Conservation (phyloP, 2,113 vertebrate genomes). For the Cryptotis parvus region DNA sequence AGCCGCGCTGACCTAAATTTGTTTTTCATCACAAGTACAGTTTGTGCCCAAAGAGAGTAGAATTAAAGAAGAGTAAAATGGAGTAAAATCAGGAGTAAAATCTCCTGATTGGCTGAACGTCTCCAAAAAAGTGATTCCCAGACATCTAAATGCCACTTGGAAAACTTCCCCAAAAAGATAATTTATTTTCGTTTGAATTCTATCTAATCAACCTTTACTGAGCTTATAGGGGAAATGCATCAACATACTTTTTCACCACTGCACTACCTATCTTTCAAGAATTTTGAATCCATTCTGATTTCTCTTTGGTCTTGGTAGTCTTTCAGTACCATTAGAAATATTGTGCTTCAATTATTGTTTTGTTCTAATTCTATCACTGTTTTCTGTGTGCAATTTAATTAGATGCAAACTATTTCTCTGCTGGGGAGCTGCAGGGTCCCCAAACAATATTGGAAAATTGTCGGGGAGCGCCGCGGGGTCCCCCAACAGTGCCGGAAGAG, state of each 20-base stretch:
- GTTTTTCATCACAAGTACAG: too few relatives aligned
- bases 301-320: background rate
- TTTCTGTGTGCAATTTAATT: constrained; percentile 15
- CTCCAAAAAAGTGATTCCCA: too few relatives aligned
- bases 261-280: background rate
- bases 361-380: background rate
- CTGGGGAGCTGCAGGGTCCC: too few relatives aligned
- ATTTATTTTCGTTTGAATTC: background rate
- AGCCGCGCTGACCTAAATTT: constrained; percentile 19
- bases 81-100: too few relatives aligned
- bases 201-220: background rate
- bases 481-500: too few relatives aligned
- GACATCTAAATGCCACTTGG: too few relatives aligned
- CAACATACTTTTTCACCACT: background rate
- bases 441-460: too few relatives aligned
- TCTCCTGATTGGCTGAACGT: too few relatives aligned
- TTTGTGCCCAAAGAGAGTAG: too few relatives aligned
- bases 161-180: too few relatives aligned
- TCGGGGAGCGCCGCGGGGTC: too few relatives aligned
- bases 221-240: background rate
- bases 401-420: background rate
- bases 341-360: background rate
- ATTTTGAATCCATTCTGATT: background rate
- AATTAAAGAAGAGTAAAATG: too few relatives aligned
- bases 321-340: background rate